phyloP scores from a whole-genome alignment of 92 coral and sea anemone species.

The Montipora capitata region DNA sequence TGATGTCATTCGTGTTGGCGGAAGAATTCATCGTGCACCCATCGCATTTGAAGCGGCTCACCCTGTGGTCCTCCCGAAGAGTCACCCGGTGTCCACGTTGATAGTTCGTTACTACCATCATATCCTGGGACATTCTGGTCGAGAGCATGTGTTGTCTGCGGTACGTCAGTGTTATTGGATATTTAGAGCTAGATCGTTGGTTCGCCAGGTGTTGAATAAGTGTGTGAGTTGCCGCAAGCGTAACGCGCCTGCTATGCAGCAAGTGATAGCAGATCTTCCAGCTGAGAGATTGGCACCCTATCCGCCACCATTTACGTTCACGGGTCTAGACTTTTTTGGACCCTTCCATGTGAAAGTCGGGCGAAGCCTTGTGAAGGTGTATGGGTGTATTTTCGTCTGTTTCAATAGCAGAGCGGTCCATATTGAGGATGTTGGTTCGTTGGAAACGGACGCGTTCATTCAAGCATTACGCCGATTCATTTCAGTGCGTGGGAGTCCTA shows the following conservation, averaged over 20 bases:
- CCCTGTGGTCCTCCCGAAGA: slow-evolving; percentile 47
- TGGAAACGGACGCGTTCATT: slow-evolving; percentile 69
- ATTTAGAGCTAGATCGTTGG: slow-evolving; percentile 40
- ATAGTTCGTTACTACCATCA: slow-evolving; percentile 50
- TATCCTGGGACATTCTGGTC: slow-evolving; percentile 28
- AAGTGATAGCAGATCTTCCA: slow-evolving; percentile 66
- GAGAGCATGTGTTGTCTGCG: slow-evolving; percentile 21
- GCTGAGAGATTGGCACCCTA: too few species aligned
- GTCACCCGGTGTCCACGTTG: neutral
- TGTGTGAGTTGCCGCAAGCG: slow-evolving; percentile 74
- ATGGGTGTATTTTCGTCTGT: slow-evolving; percentile 77
- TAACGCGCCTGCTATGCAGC: slow-evolving; percentile 63
- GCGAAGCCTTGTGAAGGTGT: slow-evolving; percentile 59
- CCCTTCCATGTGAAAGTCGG: slow-evolving; percentile 73
- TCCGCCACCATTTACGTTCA: too few species aligned
- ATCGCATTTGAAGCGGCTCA: slow-evolving; percentile 62
- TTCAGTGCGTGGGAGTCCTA: slow-evolving; percentile 52
- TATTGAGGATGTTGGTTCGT: slow-evolving; percentile 80
- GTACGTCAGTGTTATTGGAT: slow-evolving; percentile 62
- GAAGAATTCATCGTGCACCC: slow-evolving; percentile 60
- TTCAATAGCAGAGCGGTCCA: slow-evolving; percentile 54
- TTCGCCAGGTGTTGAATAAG: slow-evolving; percentile 37
- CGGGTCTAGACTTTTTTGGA: slow-evolving; percentile 60
- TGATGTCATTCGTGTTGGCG: slow-evolving; percentile 58
- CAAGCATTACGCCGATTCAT: slow-evolving; percentile 58